Evolutionary conservation across 2,113 vertebrate species (phyloP).

Genomic region (Xerus inauris): DNA sequence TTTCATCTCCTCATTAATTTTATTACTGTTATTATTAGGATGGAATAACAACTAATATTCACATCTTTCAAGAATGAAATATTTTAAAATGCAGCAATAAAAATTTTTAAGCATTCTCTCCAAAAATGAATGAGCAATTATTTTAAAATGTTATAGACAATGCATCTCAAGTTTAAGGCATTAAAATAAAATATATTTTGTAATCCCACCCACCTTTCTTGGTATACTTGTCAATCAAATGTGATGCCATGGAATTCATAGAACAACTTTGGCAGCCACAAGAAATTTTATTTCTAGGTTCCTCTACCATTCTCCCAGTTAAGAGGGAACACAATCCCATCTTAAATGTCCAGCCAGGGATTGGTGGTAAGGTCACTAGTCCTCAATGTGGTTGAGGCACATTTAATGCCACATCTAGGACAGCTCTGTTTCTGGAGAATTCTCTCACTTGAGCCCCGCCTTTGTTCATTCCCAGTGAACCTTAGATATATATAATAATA

Average conservation of each 20-base stretch:
- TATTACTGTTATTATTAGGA: background rate
- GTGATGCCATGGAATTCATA: background rate
- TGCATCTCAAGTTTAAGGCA: background rate
- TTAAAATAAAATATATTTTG: slow-evolving; percentile 9
- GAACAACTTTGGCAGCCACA: background rate
- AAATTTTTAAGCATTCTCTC: slow-evolving; percentile 14
- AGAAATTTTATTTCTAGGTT: accelerated
- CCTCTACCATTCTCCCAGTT: background rate
- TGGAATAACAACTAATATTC: background rate
- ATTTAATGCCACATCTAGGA: background rate
- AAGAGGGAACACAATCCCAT: background rate
- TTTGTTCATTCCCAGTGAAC: background rate
- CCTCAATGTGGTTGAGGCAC: background rate
- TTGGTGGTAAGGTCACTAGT: background rate
- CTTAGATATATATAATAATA: background rate
- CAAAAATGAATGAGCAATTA: background rate
- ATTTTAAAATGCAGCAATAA: background rate
- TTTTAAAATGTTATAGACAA: background rate
- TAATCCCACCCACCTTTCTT: background rate
- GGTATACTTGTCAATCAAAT: background rate
- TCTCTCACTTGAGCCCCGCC: background rate
- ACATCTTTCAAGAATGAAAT: background rate
- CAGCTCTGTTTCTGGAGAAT: background rate
- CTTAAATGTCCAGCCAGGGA: background rate
- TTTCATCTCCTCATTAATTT: background rate